Evolutionary conservation across 2,113 vertebrate species (phyloP).

Genomic region (Stercorarius parasiticus): DNA sequence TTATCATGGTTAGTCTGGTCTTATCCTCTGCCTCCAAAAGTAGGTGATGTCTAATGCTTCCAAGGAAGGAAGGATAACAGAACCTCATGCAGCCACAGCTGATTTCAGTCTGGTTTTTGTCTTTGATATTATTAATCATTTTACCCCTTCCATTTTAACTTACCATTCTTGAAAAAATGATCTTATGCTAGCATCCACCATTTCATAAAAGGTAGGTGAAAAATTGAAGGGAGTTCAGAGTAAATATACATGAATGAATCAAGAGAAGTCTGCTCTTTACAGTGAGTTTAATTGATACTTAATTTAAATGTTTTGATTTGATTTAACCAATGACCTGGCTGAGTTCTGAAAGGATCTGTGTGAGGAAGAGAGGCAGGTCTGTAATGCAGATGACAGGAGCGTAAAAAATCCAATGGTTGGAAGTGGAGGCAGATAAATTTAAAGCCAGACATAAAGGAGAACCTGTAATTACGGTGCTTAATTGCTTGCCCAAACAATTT

Average conservation of each 20-base stretch:
- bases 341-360: neutral
- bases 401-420: neutral
- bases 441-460: neutral
- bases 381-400: neutral
- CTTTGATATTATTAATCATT: conserved; percentile 23
- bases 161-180: neutral
- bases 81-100: neutral
- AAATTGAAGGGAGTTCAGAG: neutral
- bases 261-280: neutral
- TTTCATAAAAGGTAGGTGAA: conserved; percentile 7
- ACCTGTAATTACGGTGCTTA: neutral
- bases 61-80: conserved; percentile 32
- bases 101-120: conserved; percentile 25
- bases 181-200: neutral
- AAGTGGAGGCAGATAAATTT: neutral
- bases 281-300: neutral
- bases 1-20: conserved; percentile 23
- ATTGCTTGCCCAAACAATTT: neutral
- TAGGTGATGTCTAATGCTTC: conserved; percentile 47
- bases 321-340: neutral
- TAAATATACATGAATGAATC: neutral
- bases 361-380: neutral
- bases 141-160: conserved; percentile 11
- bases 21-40: conserved; percentile 42
- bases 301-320: conserved; percentile 21